Conservation (phyloP, 1,140 invertebrate species). For the Oedothorax gibbosus region DNA sequence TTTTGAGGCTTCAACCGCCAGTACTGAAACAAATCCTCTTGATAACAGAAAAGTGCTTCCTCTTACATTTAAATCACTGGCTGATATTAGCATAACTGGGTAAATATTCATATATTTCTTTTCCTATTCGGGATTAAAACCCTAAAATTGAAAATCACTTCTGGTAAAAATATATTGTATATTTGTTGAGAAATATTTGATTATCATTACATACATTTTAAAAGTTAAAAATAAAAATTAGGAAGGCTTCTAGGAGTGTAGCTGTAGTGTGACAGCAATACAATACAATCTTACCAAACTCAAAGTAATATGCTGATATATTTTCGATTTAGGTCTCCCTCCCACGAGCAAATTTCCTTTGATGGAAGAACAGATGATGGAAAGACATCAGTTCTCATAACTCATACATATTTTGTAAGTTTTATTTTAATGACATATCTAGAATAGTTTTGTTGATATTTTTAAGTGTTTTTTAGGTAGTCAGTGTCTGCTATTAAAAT, state of each 20-base stretch:
- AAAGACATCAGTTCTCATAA: constrained; percentile 19
- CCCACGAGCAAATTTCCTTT: constrained; percentile 43
- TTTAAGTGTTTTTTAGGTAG: too few species aligned
- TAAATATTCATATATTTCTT: constrained; percentile 10
- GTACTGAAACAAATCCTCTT: constrained; percentile 40
- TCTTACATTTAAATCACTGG: constrained; percentile 27
- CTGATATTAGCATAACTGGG: constrained; percentile 54
- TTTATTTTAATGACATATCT: background rate
- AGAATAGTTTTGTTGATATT: background rate
- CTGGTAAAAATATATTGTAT: background rate
- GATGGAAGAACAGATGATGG: constrained; percentile 10
- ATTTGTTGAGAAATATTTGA: background rate
- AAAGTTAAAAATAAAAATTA: too few species aligned
- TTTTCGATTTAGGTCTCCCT: constrained; percentile 18
- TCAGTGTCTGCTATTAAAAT: background rate
- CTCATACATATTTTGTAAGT: constrained; percentile 58
- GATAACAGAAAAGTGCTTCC: constrained; percentile 23
- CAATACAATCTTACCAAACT: too few species aligned
- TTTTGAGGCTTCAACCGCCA: constrained; percentile 39
- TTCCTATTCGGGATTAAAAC: too few species aligned
- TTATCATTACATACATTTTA: too few species aligned
- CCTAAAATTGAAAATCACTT: too few species aligned
- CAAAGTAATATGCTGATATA: background rate
- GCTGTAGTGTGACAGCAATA: too few species aligned
- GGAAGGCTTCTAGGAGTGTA: too few species aligned